Conservation (phyloP, 1,140 invertebrate genomes). For the Streblospio benedicti region DNA sequence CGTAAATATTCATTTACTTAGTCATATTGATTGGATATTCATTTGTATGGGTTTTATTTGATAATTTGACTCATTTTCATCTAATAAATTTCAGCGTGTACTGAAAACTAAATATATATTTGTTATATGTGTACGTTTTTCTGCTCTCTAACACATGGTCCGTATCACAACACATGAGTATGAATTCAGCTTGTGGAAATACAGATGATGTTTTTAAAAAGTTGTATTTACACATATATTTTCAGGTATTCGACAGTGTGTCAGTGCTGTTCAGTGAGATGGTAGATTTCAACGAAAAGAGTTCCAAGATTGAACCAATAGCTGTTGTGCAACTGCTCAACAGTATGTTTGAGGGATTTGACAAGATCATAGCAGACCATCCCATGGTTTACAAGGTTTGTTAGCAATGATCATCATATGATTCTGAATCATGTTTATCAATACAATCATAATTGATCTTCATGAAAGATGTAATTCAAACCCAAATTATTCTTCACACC, state of each 20-base stretch:
- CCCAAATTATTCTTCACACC: not conserved
- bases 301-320: constrained; percentile 83
- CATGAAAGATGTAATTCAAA: not conserved
- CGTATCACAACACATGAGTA: not conserved
- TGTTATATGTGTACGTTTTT: constrained; percentile 53
- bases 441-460: not conserved
- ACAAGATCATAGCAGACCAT: constrained; percentile 77
- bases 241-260: constrained; percentile 85
- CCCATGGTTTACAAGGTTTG: constrained; percentile 78
- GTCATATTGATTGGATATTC: no score
- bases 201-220: not conserved
- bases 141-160: not conserved
- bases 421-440: not conserved
- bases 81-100: constrained; percentile 77
- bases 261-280: constrained; percentile 94
- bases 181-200: not conserved
- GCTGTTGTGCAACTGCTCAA: constrained; percentile 94
- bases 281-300: constrained; percentile 92
- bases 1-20: no score
- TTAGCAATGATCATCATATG: not conserved
- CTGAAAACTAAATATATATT: constrained; percentile 81
- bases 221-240: not conserved
- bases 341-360: constrained; percentile 49
- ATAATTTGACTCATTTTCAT: constrained; percentile 99
- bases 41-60: no score